Percentiles rank a stretch among this genome's conserved stretches.
Evolutionary conservation across 2,797 vertebrate species (phyloP).

Genomic region (Pseudomugil gertrudae): DNA sequence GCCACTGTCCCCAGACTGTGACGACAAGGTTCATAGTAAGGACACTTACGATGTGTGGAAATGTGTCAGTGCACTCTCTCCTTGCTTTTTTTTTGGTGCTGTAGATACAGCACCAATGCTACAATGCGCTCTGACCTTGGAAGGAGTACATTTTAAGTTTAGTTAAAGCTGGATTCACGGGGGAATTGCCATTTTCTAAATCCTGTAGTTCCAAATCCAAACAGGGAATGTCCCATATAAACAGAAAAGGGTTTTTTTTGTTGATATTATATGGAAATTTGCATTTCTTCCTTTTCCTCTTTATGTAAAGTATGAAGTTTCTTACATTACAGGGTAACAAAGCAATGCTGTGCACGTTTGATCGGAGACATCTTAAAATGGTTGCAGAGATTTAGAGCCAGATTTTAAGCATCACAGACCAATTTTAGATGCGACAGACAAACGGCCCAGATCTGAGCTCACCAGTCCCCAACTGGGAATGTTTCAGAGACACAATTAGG

Average conservation of each 20-base stretch:
- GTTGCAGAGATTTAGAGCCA: background rate
- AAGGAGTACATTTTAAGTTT: background rate
- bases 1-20: slow-evolving; percentile 49
- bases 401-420: background rate
- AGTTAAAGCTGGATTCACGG: background rate
- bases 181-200: background rate
- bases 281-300: no score
- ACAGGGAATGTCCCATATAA: background rate
- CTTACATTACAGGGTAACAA: background rate
- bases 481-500: background rate
- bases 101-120: no score
- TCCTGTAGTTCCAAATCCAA: background rate
- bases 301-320: background rate
- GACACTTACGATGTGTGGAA: slow-evolving; percentile 26
- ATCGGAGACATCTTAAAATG: background rate
- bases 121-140: background rate
- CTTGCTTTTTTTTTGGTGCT: background rate
- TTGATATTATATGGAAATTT: no score
- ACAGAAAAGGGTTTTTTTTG: background rate
- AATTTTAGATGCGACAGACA: background rate
- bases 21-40: slow-evolving; percentile 61
- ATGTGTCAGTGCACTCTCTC: background rate
- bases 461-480: background rate
- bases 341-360: no score
- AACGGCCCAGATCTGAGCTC: background rate